Base-by-base conservation (phyloP, 2,113 vertebrate species). In the Rhea americana region DNA sequence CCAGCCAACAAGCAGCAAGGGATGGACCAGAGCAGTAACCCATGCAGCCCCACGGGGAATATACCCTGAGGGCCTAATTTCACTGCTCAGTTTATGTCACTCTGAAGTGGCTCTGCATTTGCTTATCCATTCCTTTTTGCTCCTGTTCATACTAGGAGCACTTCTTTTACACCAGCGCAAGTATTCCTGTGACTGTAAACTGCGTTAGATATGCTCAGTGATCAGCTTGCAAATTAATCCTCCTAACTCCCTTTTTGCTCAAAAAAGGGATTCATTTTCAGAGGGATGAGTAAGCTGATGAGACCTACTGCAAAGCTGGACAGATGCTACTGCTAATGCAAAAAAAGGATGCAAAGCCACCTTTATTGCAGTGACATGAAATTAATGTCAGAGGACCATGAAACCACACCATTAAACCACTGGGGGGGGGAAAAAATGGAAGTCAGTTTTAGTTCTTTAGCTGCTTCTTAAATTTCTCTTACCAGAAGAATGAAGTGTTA, bases 231-330 rank as follows among this genome's bases (percentile, higher is more conserved):
- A 93, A 91, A 82, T 32, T 91, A 92, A 92, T 91, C 91, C 78
- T 92, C 74, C 67, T 80, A 93, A 66, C 4, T 32, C 41, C 61
- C 43, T 72, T 53, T 5, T 45, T 58, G 10, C 55, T 58, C 76
- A 72, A 56, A 88, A 91, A 66, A 25, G 66, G 63, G 51, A 73
- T 59, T 62, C 2, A 86, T 84, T 89, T 89, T 82, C 71, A 85
- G 91, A 93, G 85, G 90, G 91, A 85, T 93, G 67, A 95, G 62
- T 9, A 14, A 91, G 55, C 68, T 93, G 85, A 94, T 88, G 79
- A 90, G 90, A 95, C 75, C 79, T 71, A 67, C 71, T 85, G 82
- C 90, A 96, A 91, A 91, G 65, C 90, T 88, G 91, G 85, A 91
- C 93, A 95, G 88, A 94, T 93, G 88, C 72, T 91, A 70, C 15